These are phyloP conservation scores for Brachypodius melanocephalos DNA, from an alignment of 2,113 vertebrate genomes.

Conservation along the genomic window DNA sequence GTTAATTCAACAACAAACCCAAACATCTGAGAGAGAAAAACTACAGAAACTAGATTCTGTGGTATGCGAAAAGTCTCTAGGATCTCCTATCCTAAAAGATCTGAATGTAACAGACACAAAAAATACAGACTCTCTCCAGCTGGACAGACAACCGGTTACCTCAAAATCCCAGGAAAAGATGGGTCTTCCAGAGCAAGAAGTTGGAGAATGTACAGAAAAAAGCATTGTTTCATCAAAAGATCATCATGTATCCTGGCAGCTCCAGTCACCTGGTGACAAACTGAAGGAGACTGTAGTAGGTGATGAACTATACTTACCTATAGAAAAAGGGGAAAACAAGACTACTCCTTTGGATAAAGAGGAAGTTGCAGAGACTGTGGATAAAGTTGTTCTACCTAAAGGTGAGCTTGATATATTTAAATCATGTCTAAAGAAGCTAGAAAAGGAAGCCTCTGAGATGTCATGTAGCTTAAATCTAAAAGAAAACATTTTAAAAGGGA, in stretches of 20 bases:
- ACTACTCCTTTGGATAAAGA: background rate
- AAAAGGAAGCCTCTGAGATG: conserved; percentile 35
- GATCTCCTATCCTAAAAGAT: background rate
- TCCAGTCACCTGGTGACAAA: conserved; percentile 11
- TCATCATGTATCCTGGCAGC: background rate
- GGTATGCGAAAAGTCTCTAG: background rate
- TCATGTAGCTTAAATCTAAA: background rate
- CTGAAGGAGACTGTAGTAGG: background rate
- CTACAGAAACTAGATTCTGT: conserved; percentile 42
- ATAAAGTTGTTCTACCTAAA: conserved; percentile 34
- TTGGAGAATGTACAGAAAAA: conserved; percentile 34
- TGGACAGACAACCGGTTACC: background rate
- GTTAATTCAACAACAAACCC: background rate
- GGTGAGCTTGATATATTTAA: conserved; percentile 12
- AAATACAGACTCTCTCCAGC: conserved; percentile 23
- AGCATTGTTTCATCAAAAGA: conserved; percentile 7
- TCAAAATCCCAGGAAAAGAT: background rate
- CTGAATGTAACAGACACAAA: conserved; percentile 48
- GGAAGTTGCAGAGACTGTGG: conserved; percentile 27
- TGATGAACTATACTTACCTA: background rate
- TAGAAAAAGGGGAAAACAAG: background rate
- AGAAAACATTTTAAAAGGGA: background rate
- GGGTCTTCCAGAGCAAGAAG: background rate
- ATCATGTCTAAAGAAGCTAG: conserved; percentile 37
- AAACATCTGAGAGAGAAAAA: background rate